phyloP scores from a whole-genome alignment of 2,888 invertebrate species.

The Lasioglossum pauxillum region DNA sequence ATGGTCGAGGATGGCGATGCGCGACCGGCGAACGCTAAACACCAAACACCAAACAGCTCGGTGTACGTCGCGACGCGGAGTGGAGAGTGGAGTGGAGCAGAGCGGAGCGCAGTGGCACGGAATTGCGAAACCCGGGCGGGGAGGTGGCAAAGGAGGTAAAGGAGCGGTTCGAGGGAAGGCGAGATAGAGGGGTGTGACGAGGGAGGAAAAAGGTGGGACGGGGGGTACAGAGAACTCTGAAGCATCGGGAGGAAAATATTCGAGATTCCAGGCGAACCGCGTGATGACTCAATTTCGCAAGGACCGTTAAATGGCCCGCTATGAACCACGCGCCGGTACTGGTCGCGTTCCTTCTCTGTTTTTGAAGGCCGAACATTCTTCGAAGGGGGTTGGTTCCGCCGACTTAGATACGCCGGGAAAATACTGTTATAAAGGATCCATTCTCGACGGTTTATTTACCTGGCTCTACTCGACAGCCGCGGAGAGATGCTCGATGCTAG shows the following conservation, averaged over 20 bases:
- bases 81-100: background rate
- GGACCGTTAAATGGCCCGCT: conserved; percentile 84
- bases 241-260: conserved; percentile 86
- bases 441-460: conserved; percentile 52
- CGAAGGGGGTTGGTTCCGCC: conserved; percentile 63
- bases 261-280: conserved; percentile 84
- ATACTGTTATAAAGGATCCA: conserved; percentile 53
- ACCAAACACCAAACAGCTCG: background rate
- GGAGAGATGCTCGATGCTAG: background rate
- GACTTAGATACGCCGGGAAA: conserved; percentile 49
- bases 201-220: conserved; percentile 32
- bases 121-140: background rate
- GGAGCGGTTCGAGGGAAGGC: conserved; percentile 29
- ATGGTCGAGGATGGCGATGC: conserved; percentile 29
- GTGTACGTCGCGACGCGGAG: conserved; percentile 8
- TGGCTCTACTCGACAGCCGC: conserved; percentile 15
- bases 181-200: conserved; percentile 33
- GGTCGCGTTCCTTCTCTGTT: conserved; percentile 79
- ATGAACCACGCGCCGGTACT: conserved; percentile 77
- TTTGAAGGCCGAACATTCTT: conserved; percentile 83
- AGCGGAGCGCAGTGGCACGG: background rate
- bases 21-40: background rate
- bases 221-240: conserved; percentile 58
- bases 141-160: conserved; percentile 22
- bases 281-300: conserved; percentile 84